phyloP scores from a whole-genome alignment of 2,888 invertebrate species.

The Agonopterix subpropinquella region DNA sequence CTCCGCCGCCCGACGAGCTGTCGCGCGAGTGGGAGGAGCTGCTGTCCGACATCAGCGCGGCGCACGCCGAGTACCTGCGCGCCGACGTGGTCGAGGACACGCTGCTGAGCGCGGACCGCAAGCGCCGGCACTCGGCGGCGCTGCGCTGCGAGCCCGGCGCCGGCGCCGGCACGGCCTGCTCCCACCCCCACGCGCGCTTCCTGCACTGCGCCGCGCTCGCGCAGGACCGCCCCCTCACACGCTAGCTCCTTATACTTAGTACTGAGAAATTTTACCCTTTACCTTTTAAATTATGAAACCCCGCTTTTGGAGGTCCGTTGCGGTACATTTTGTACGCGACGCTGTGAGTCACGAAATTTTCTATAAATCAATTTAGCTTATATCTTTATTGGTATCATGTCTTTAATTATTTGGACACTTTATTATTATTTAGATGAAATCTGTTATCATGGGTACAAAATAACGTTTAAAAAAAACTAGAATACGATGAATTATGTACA shows the following conservation, averaged over 20 bases:
- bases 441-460: no score
- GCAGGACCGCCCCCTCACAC: conserved; percentile 58
- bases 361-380: no score
- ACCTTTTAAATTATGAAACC: no score
- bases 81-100: conserved; percentile 26
- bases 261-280: no score
- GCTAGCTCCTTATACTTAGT: conserved; percentile 28
- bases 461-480: no score
- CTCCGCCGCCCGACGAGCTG: conserved; percentile 55
- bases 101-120: conserved; percentile 61
- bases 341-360: no score
- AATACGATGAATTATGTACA: no score
- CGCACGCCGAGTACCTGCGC: conserved; percentile 67
- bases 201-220: conserved; percentile 63
- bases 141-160: conserved; percentile 27
- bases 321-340: no score
- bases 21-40: conserved; percentile 78
- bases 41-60: conserved; percentile 74
- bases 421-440: no score
- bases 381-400: no score
- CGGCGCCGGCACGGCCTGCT: conserved; percentile 15
- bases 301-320: no score
- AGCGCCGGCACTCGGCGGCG: conserved; percentile 74
- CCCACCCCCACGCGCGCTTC: conserved; percentile 68
- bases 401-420: no score